Evolutionary conservation across 2,797 vertebrate genomes (phyloP).

Genomic region (Phrynocephalus vlangalii): DNA sequence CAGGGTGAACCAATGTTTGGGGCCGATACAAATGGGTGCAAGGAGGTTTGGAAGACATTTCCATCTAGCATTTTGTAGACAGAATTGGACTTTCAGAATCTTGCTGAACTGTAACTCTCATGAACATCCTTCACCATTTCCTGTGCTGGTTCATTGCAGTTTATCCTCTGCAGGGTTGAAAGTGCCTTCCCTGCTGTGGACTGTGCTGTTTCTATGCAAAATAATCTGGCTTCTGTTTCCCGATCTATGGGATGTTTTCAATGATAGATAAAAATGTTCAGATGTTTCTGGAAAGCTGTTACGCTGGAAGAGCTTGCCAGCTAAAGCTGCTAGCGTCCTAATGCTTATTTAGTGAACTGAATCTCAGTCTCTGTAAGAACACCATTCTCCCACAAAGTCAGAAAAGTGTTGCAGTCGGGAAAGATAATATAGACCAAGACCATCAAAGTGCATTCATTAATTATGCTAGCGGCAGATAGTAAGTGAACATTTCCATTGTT

Average conservation of each 20-base stretch:
- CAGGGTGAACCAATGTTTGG: background rate
- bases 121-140: background rate
- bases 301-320: background rate
- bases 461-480: background rate
- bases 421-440: background rate
- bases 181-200: background rate
- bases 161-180: background rate
- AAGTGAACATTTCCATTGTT: slow-evolving; percentile 28
- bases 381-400: background rate
- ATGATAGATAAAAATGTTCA: background rate
- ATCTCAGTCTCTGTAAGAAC: background rate
- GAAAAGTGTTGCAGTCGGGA: background rate
- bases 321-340: background rate
- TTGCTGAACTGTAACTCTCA: background rate
- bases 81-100: background rate
- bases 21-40: background rate
- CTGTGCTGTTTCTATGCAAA: background rate
- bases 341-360: background rate
- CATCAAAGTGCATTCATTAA: background rate
- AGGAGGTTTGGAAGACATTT: background rate
- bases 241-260: background rate
- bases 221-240: background rate
- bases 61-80: background rate
- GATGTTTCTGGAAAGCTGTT: background rate
- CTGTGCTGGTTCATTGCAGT: background rate